These are phyloP conservation scores for Bubo scandiacus DNA, from an alignment of 2,113 vertebrate genomes.

Conservation along the genomic window DNA sequence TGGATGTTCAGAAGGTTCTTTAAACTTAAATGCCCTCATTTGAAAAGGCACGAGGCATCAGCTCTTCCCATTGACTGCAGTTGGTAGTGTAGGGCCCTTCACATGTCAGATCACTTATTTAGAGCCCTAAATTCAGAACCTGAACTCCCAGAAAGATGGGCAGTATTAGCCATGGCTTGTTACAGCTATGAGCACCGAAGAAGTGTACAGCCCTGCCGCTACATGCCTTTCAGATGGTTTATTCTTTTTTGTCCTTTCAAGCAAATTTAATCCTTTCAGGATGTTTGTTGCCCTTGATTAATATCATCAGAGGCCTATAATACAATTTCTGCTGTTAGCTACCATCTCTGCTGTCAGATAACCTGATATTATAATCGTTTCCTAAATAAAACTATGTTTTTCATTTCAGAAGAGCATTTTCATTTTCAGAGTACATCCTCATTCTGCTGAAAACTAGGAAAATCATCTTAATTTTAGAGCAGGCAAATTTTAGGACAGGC, in stretches of 20 bases:
- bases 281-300: neutral
- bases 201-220: rapidly evolving
- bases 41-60: neutral
- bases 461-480: neutral
- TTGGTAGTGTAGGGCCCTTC: neutral
- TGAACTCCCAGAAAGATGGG: neutral
- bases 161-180: neutral
- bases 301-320: neutral
- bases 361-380: rapidly evolving
- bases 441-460: neutral
- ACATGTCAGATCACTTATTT: neutral
- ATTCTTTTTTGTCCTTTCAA: neutral
- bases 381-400: neutral
- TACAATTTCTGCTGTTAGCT: neutral
- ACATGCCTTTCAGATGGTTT: neutral
- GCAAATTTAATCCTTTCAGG: neutral
- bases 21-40: neutral
- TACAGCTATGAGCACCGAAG: neutral
- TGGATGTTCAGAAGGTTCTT: neutral
- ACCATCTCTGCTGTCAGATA: neutral
- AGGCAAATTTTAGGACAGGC: neutral
- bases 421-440: neutral
- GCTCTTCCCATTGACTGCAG: neutral
- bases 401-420: neutral
- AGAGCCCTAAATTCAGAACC: neutral